These are phyloP conservation scores for Meda fulgida DNA, from an alignment of 2,797 vertebrate species.

Conservation along the genomic window DNA sequence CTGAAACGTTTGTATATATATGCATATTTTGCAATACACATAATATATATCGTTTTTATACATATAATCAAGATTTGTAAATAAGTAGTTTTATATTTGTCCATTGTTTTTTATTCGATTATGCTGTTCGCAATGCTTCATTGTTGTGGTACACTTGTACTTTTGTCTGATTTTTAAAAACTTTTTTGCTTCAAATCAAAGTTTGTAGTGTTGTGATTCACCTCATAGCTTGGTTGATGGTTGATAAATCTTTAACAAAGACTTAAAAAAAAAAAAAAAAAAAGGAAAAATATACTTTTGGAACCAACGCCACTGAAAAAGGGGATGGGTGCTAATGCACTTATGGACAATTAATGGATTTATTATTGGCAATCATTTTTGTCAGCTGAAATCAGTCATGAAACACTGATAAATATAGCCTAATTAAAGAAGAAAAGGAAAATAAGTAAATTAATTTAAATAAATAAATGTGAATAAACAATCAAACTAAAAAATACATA, in stretches of 20 bases:
- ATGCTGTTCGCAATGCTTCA: neutral
- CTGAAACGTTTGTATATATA: neutral
- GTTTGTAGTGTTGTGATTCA: neutral
- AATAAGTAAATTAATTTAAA: neutral
- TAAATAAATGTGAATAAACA: neutral
- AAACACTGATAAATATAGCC: neutral
- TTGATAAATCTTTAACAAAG: neutral
- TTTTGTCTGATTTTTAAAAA: neutral
- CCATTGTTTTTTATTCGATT: too few species aligned
- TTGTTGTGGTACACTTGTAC: neutral
- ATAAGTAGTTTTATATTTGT: neutral
- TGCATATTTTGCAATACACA: neutral
- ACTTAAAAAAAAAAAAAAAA: neutral
- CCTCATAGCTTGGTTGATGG: neutral
- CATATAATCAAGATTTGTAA: neutral
- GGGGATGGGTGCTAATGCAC: neutral
- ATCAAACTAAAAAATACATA: neutral
- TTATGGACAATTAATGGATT: neutral
- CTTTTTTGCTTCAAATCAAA: neutral
- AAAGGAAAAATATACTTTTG: neutral
- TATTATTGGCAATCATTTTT: neutral
- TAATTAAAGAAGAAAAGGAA: neutral
- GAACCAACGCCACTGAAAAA: neutral
- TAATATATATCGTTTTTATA: neutral
- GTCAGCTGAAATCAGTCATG: neutral